Percentiles rank a stretch among this genome's conserved stretches.
Conservation (phyloP, 2,113 vertebrate species). For the Heterocephalus glaber region DNA sequence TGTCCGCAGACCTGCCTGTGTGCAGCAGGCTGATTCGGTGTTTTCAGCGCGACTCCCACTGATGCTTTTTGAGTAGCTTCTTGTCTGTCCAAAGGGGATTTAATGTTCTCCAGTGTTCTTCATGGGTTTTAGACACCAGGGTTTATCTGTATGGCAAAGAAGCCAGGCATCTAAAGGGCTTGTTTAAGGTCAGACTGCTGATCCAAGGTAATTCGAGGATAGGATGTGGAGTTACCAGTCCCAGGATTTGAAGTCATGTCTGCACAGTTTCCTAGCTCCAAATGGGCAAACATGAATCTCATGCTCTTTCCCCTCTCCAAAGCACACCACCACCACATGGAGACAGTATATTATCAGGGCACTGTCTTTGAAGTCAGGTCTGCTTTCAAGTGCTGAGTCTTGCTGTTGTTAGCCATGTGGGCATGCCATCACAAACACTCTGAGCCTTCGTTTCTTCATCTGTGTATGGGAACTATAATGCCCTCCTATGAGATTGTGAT, state of each 20-base stretch:
- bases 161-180: background rate
- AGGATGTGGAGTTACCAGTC: background rate
- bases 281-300: background rate
- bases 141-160: background rate
- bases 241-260: background rate
- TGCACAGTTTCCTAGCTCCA: background rate
- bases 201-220: background rate
- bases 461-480: background rate
- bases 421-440: background rate
- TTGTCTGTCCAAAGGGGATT: background rate
- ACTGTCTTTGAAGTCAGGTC: background rate
- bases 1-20: too few species aligned
- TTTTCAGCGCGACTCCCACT: too few species aligned
- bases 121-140: background rate
- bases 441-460: slow-evolving; percentile 19
- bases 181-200: background rate
- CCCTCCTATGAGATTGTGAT: background rate
- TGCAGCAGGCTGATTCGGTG: too few species aligned
- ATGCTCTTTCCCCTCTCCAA: background rate
- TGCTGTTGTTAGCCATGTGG: background rate
- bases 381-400: background rate
- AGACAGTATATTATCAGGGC: background rate
- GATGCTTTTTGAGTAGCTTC: slow-evolving; percentile 28
- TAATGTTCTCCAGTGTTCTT: slow-evolving; percentile 8
- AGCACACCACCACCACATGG: fast-evolving